Percentiles rank a stretch among this genome's conserved stretches.
Conservation (phyloP, 2,797 vertebrate species). For the Oryzias sinensis region DNA sequence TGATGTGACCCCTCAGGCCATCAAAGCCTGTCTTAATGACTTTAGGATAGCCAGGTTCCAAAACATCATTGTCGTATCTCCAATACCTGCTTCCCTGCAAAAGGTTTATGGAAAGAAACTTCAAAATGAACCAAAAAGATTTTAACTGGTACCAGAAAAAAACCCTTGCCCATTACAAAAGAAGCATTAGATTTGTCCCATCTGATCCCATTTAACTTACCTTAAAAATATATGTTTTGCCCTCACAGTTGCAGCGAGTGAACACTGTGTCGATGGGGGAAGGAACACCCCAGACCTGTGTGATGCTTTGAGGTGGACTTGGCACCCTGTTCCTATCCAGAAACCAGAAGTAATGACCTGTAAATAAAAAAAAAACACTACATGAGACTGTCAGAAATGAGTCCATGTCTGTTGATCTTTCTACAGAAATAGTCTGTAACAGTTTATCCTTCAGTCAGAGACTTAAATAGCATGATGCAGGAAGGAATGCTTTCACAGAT, state of each 20-base stretch:
- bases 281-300: slow-evolving; percentile 88
- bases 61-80: slow-evolving; percentile 87
- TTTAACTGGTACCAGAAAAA: no score
- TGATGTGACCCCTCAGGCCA: slow-evolving; percentile 85
- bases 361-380: background rate
- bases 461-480: no score
- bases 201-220: slow-evolving; percentile 56
- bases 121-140: background rate
- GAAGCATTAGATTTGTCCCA: no score
- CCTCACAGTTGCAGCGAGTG: slow-evolving; percentile 94
- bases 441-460: no score
- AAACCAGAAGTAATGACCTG: slow-evolving; percentile 94
- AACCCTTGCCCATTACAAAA: no score
- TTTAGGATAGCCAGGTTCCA: slow-evolving; percentile 88
- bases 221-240: slow-evolving; percentile 96
- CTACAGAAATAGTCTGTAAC: no score
- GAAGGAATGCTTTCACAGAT: no score
- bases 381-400: background rate
- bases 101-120: background rate
- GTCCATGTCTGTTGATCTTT: no score
- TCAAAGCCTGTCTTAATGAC: slow-evolving; percentile 82
- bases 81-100: slow-evolving; percentile 86
- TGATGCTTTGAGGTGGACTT: slow-evolving; percentile 81
- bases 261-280: slow-evolving; percentile 93
- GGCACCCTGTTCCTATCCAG: slow-evolving; percentile 77